phyloP scores from a whole-genome alignment of 2,888 invertebrate genomes.

The Clivina fossor region DNA sequence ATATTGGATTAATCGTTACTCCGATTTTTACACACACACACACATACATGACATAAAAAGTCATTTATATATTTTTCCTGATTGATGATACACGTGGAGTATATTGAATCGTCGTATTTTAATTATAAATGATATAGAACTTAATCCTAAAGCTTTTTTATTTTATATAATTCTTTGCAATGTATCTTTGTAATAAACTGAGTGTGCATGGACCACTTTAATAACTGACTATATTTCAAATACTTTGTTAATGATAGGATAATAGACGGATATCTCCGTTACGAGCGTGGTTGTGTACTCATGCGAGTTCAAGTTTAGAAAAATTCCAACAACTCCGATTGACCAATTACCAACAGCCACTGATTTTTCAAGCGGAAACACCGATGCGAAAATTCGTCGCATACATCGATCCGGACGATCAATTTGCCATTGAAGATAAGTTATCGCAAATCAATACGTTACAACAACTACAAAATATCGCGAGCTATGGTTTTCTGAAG shows the following conservation, averaged over 20 bases:
- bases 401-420: conserved; percentile 90
- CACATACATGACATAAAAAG: too few relatives aligned
- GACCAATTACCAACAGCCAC: conserved; percentile 66
- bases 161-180: too few relatives aligned
- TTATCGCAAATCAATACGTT: conserved; percentile 93
- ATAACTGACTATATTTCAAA: too few relatives aligned
- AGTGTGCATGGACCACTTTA: too few relatives aligned
- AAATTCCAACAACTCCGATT: conserved; percentile 76
- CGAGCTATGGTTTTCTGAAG: conserved; percentile 88
- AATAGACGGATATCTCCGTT: conserved; percentile 84
- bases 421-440: conserved; percentile 87
- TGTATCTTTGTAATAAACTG: too few relatives aligned
- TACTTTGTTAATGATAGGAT: conserved; percentile 55
- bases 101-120: too few relatives aligned
- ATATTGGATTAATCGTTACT: too few relatives aligned
- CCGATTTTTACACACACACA: too few relatives aligned
- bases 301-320: conserved; percentile 77
- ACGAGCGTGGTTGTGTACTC: conserved; percentile 88
- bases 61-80: too few relatives aligned
- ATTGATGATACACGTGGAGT: too few relatives aligned
- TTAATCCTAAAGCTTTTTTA: too few relatives aligned
- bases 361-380: conserved; percentile 84
- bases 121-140: too few relatives aligned
- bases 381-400: conserved; percentile 87
- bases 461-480: conserved; percentile 89